Evolutionary conservation across 1,140 invertebrate genomes (phyloP), one percentile per base, ranked within the genome.

Genomic region (Papilio helenus): DNA sequence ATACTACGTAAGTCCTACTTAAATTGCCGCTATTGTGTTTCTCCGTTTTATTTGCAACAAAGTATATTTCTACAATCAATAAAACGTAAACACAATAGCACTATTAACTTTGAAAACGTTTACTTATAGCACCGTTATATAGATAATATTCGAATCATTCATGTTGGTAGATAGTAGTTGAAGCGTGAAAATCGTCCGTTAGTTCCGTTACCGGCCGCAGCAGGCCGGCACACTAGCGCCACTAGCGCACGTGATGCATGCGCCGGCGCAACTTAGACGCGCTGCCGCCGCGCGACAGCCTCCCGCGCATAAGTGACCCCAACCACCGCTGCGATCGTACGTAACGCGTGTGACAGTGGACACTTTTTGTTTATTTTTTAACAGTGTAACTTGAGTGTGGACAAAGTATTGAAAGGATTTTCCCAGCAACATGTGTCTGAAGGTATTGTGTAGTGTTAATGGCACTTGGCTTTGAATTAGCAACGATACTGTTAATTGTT

Each of bases 181-280:
- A 80, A 88, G 87, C 89, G 87, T 91, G 90, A 87, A 91, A 88
- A 90, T 82, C 76, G 72, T 80, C 89, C 88, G 89, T 91, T 93
- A 93, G 90, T 93, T 90, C 92, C 76, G 39, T 74, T 82, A 14
- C 58, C 79, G 72, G 77, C 90, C 91, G 85, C 87, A 79, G 51
- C 74, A 61, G 58, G 85, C 84, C 87, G 86, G 89, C 84, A 72
- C 77, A 61, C 71, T 84, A 86, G 91, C 90, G 91, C 92, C 85
- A 86, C 85, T 76, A 79, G 72, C 76, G 44, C 90, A 92, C 90
- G 90, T 92, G 90, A 93, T 89, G 88, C 81, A 85, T 86, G 92
- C 90, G 89, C 90, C 80, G 79, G 90, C 90, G 88, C 90, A 88
- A 79, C 82, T 83, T 83, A 90, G 89, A 92, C 87, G 88, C 87